Base-by-base conservation (phyloP, 2,113 vertebrate genomes). In the Hyperopisus bebe region DNA sequence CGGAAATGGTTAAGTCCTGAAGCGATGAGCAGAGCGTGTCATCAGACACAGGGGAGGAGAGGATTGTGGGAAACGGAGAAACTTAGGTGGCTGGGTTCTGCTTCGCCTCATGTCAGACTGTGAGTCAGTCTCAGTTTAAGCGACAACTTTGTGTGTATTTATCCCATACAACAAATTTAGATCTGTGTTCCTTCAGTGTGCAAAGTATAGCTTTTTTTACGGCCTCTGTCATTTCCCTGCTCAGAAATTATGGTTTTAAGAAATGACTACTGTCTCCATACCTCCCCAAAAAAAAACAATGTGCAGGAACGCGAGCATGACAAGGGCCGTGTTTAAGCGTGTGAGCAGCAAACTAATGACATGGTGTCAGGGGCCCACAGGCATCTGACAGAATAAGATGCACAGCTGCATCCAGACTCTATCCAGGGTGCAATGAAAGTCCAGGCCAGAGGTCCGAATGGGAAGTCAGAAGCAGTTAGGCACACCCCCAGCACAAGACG, bases 1-100 rank as follows among this genome's bases (percentile, higher is more conserved):
- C 91, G 91, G 89, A 58, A 92, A 91, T 91, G 91, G 70, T 84
- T 70, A 88, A 62, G 15, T 88, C 91, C 90, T 90, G 88, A 90
- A 91, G 88, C 82, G 31, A 48, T 24, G 84, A 89, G 89, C 86
- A 88, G 46, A 46, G 44, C 48, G 58, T 86, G 90, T 89, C 89
- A 44, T 70, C 48, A 83, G 53, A 77, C 70, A 46, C 55, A 88
- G 55, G 77, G 82, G 86, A 82, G 44, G 13, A 58, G 50, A 48
- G 82, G 8, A 15, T 51, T 80, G 44, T 86, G 47, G 84, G 62
- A 90, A 88, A 87, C 1, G 50, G 2, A 19, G 48, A 58, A 62
- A 11, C 89, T 86, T 87, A 58, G 83, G 70, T 19, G 70, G 35
- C 31, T 0, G 15, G 5, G 74, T 19, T 80, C 35, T 19, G 47